Base-by-base conservation (phyloP, 2,797 vertebrate genomes). In the Alosa sapidissima region DNA sequence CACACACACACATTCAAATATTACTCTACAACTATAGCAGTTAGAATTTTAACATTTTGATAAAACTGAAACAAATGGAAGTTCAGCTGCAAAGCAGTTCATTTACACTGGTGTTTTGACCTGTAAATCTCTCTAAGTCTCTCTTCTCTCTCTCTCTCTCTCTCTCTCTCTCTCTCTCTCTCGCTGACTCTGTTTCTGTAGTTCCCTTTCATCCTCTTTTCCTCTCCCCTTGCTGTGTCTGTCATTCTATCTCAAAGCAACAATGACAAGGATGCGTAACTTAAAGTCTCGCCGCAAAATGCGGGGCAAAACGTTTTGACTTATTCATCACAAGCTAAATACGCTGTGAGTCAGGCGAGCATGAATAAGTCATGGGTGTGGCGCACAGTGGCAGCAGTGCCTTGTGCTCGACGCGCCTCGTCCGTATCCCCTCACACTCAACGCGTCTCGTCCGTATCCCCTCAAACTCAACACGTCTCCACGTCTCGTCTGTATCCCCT, bases 301-400 rank as follows among this genome's bases (percentile, higher is more conserved):
- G 45, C 41, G 33, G 54, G 33, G 81, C 85, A 81, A 84, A 87
- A 84, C 3, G 58, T 47, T 85, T 84, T 89, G 83, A 82, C 86
- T 88, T 86, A 85, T 88, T 86, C 58, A 89, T 87, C 81, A 86
- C 41, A 85, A 85, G 81, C 84, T 41, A 86, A 86, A 84, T 21
- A 41, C 83, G 55, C 65, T 81, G 72, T 78, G 82, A 81, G 47
- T 78, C 81, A 54, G 48, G 11, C 14, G 41, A 13, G 10, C 72
- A 86, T 86, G 55, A 86, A 87, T 85, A 86, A 85, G 65, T 83
- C 82, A 83, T 78, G 54, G 11, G 28, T 36, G 33, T 41, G 33
- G 36, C 3, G 24, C 68, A 7, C 36, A 16, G 6, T 75, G 33
- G 68, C 68, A 19, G 13, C 14, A 19, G 68, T 28, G 36, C 33